phyloP scores from a whole-genome alignment of 2,113 vertebrate species.

The Bujurquina vittata region DNA sequence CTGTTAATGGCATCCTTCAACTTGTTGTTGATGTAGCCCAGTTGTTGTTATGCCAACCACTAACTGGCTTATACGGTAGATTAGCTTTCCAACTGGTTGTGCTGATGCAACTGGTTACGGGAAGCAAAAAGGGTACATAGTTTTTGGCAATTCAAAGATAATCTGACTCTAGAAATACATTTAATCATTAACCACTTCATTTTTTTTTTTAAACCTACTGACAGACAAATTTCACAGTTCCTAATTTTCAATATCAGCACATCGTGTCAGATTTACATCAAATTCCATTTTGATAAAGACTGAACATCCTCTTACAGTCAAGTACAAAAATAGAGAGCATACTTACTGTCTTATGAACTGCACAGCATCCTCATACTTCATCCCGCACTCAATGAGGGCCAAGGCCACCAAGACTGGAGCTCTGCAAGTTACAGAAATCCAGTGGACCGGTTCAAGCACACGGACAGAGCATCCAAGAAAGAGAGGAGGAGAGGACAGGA shows the following conservation, averaged over 20 bases:
- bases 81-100: no score
- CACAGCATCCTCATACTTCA: constrained; percentile 99
- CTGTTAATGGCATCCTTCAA: background rate
- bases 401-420: constrained; percentile 98
- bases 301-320: background rate
- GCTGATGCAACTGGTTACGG: no score
- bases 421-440: constrained; percentile 76
- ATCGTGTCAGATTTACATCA: background rate
- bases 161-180: background rate
- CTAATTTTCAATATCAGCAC: background rate
- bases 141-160: no score
- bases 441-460: constrained; percentile 32
- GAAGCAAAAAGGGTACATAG: no score
- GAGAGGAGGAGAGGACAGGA: constrained; percentile 50
- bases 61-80: background rate
- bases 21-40: background rate
- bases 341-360: constrained; percentile 99
- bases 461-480: constrained; percentile 42
- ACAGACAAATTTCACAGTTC: background rate
- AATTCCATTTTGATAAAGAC: background rate
- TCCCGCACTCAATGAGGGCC: constrained; percentile 96
- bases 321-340: background rate
- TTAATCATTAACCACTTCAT: background rate
- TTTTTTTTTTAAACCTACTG: background rate
- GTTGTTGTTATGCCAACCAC: background rate